Percentiles rank a stretch among this genome's conserved stretches.
These are phyloP conservation scores for Colius striatus DNA, from an alignment of 2,113 vertebrate species.

Conservation along the genomic window DNA sequence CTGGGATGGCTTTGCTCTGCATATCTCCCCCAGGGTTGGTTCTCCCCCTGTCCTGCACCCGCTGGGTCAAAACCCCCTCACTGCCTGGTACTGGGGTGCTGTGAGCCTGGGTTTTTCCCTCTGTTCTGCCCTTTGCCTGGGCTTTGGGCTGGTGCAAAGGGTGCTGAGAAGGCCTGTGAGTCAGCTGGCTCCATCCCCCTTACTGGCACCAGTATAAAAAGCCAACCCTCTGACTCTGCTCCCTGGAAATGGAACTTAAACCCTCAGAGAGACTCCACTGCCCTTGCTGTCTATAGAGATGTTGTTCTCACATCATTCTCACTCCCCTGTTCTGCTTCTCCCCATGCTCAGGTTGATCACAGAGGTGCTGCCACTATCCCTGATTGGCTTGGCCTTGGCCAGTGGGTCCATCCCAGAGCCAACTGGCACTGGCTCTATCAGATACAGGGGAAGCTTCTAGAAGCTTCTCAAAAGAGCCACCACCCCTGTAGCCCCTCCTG, in stretches of 20 bases:
- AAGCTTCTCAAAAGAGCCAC: too few species aligned
- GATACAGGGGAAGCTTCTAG: too few species aligned
- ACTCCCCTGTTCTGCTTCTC: too few species aligned
- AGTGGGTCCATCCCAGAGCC: too few species aligned
- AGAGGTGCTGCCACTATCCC: too few species aligned
- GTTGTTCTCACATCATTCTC: too few species aligned
- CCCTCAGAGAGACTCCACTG: background rate
- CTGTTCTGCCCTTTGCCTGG: background rate
- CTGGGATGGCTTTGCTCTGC: background rate
- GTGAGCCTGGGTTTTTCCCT: background rate
- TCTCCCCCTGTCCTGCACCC: background rate
- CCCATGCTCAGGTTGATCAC: too few species aligned
- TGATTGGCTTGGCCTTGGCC: too few species aligned
- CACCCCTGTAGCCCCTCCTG: too few species aligned
- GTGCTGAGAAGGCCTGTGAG: background rate
- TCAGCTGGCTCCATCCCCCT: background rate
- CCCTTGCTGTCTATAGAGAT: too few species aligned
- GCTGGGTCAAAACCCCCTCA: background rate
- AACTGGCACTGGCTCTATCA: too few species aligned
- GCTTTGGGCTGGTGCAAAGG: background rate
- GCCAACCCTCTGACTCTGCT: background rate
- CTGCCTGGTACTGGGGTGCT: background rate
- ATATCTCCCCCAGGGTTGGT: rapidly evolving
- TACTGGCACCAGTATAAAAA: background rate
- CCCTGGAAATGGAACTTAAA: background rate